A percentile compares a stretch with the other conserved stretches of the same genome.
Evolutionary conservation across 1,140 invertebrate genomes (phyloP).

Genomic region (Lordiphosa collinella): DNA sequence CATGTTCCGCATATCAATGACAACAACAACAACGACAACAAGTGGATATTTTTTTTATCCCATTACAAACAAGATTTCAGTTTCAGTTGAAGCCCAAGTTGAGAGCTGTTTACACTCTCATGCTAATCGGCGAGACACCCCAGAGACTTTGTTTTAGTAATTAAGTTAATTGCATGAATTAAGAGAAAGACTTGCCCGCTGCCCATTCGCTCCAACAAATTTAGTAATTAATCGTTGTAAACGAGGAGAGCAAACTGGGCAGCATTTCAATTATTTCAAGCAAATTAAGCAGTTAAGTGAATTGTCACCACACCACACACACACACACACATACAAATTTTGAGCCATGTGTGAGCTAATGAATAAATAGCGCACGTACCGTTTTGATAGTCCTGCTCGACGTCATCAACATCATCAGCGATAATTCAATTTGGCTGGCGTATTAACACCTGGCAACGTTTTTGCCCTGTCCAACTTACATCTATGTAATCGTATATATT

Average conservation of each 20-base stretch:
- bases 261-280: slow-evolving; percentile 70
- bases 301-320: slow-evolving; percentile 49
- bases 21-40: slow-evolving; percentile 30
- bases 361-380: slow-evolving; percentile 55
- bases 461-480: slow-evolving; percentile 21
- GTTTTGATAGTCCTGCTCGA: slow-evolving; percentile 26
- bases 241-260: slow-evolving; percentile 22
- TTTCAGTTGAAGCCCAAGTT: background rate
- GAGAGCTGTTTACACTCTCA: background rate
- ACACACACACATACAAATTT: slow-evolving; percentile 15
- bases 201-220: slow-evolving; percentile 4
- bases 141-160: slow-evolving; percentile 2
- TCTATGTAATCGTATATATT: background rate
- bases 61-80: slow-evolving; percentile 12
- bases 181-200: background rate
- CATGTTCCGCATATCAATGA: slow-evolving; percentile 74
- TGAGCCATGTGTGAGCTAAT: slow-evolving; percentile 46
- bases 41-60: slow-evolving; percentile 13
- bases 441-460: slow-evolving; percentile 62
- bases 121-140: background rate
- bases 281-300: slow-evolving; percentile 74
- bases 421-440: slow-evolving; percentile 66
- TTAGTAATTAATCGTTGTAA: slow-evolving; percentile 33
- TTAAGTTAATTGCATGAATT: slow-evolving; percentile 12
- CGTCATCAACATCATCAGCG: slow-evolving; percentile 36